These are phyloP conservation scores for Alentia gelatinosa DNA, from an alignment of 2,888 invertebrate species.

Conservation along the genomic window DNA sequence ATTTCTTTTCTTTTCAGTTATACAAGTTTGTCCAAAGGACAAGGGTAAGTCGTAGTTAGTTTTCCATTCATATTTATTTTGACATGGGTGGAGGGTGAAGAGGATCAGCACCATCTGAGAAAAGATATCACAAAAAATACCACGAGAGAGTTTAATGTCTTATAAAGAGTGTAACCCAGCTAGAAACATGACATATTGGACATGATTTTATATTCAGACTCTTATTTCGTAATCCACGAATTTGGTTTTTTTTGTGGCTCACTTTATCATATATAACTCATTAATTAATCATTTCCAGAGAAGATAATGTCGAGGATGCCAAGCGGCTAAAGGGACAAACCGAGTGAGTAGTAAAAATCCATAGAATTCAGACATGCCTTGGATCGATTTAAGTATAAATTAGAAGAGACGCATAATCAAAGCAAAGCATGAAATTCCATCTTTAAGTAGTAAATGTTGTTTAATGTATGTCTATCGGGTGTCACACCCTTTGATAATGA, in stretches of 20 bases:
- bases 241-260: no score
- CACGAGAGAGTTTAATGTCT: neutral
- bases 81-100: no score
- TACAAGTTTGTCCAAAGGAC: conserved; percentile 73
- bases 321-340: conserved; percentile 79
- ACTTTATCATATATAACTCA: neutral
- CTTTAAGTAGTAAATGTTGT: no score
- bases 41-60: conserved; percentile 80
- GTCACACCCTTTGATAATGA: no score
- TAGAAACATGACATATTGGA: neutral
- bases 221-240: neutral
- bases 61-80: no score
- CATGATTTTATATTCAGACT: neutral
- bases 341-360: conserved; percentile 74
- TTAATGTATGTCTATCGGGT: no score
- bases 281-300: conserved; percentile 65
- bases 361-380: no score
- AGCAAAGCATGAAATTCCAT: no score
- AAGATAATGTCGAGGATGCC: conserved; percentile 78
- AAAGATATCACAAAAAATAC: neutral
- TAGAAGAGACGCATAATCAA: no score
- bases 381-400: no score
- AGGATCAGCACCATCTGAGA: no score
- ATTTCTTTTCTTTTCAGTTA: conserved; percentile 70
- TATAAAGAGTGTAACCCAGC: neutral